Conservation (phyloP, 2,113 vertebrate genomes). For the Rhinolophus ferrumequinum region DNA sequence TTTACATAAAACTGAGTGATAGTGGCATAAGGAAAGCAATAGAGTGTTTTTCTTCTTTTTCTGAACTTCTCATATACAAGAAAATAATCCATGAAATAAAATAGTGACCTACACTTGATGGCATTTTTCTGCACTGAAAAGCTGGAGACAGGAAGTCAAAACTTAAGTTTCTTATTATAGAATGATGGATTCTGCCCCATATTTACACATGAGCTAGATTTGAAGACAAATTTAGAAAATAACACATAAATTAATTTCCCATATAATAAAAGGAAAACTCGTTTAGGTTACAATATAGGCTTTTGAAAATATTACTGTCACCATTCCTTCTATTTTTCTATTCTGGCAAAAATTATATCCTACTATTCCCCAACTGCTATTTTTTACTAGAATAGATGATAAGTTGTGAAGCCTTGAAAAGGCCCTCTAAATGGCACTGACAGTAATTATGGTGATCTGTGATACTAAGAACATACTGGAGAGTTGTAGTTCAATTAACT, state of each 20-base stretch:
- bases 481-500: not conserved
- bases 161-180: not conserved
- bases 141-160: not conserved
- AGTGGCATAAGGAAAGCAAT: not conserved
- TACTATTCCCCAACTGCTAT: not conserved
- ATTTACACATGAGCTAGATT: slow-evolving; percentile 24
- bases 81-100: slow-evolving; percentile 37
- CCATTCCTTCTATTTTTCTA: not conserved
- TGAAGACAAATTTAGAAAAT: not conserved
- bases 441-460: not conserved
- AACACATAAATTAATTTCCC: not conserved
- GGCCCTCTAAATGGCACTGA: not conserved
- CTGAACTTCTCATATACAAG: not conserved
- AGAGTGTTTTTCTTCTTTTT: not conserved
- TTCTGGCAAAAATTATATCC: not conserved
- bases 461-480: not conserved
- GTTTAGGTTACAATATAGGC: not conserved
- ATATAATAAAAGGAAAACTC: not conserved
- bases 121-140: slow-evolving; percentile 29
- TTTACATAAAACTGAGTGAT: not conserved
- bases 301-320: not conserved
- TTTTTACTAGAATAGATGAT: slow-evolving; percentile 23
- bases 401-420: not conserved
- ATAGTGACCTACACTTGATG: not conserved
- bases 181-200: not conserved